A percentile compares a stretch with the other conserved stretches of the same genome.
phyloP scores from a whole-genome alignment of 1,140 invertebrate genomes.

The Ridgeia piscesae region DNA sequence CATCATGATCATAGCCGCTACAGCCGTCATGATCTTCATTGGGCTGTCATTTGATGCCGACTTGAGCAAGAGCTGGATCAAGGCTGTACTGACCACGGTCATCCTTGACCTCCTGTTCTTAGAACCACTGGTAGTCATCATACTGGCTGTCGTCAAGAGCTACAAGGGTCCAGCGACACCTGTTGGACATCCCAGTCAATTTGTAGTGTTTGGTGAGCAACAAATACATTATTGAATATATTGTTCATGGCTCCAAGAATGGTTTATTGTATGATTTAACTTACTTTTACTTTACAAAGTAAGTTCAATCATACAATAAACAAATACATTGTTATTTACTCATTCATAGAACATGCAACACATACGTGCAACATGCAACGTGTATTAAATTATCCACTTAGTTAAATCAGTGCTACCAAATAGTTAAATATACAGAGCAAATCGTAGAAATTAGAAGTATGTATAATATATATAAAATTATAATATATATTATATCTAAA shows the following conservation, averaged over 20 bases:
- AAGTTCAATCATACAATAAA: no score
- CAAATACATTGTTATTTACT: background rate
- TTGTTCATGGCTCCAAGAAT: no score
- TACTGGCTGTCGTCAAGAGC: background rate
- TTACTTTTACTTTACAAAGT: no score
- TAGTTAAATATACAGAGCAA: background rate
- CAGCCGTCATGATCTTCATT: background rate
- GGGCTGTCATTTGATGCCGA: background rate
- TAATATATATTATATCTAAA: no score
- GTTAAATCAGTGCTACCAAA: background rate
- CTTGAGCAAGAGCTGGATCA: background rate
- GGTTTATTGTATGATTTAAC: no score
- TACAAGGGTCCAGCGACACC: background rate
- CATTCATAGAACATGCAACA: background rate
- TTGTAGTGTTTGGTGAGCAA: background rate
- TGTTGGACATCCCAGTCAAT: background rate
- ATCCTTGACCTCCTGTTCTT: background rate
- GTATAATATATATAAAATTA: background rate
- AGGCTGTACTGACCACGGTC: background rate
- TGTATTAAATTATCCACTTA: background rate
- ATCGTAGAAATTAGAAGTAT: background rate
- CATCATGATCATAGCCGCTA: background rate
- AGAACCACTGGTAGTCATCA: background rate
- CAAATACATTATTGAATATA: no score
- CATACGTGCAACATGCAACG: background rate